A percentile compares a stretch with the other conserved stretches of the same genome.
These are phyloP conservation scores for Psilopsiagon aurifrons DNA, from an alignment of 2,113 vertebrate genomes.

Conservation along the genomic window DNA sequence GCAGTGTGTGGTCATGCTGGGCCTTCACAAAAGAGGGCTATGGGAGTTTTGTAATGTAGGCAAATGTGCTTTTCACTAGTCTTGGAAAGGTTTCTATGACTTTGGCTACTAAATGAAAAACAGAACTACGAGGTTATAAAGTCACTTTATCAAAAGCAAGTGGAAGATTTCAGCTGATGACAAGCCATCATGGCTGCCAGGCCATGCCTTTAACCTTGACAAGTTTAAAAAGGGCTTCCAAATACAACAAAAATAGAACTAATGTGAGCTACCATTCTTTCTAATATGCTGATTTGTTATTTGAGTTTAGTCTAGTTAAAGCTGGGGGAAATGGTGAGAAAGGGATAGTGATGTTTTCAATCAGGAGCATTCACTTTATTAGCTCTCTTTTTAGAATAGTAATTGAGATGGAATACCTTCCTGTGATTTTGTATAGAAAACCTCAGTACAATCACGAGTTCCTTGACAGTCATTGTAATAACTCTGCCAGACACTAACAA, in stretches of 20 bases:
- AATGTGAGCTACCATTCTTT: neutral
- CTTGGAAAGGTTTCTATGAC: neutral
- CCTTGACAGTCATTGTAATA: neutral
- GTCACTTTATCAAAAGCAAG: neutral
- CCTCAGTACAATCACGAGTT: neutral
- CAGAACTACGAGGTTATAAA: neutral
- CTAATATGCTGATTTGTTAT: neutral
- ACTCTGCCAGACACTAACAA: neutral
- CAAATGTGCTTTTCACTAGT: neutral
- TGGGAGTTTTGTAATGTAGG: neutral
- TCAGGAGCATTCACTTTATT: neutral
- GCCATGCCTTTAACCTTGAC: neutral
- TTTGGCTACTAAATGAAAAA: neutral
- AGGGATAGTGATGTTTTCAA: neutral
- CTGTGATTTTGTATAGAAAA: neutral
- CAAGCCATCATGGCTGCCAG: neutral
- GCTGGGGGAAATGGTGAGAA: neutral
- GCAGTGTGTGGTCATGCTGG: neutral
- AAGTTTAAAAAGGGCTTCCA: neutral
- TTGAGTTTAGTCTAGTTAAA: neutral
- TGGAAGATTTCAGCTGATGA: neutral
- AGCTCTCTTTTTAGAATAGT: neutral
- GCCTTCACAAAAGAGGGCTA: neutral
- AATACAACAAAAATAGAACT: neutral
- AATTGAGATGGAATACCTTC: neutral